Conservation (phyloP, 2,797 vertebrate genomes). For the Coluber constrictor region DNA sequence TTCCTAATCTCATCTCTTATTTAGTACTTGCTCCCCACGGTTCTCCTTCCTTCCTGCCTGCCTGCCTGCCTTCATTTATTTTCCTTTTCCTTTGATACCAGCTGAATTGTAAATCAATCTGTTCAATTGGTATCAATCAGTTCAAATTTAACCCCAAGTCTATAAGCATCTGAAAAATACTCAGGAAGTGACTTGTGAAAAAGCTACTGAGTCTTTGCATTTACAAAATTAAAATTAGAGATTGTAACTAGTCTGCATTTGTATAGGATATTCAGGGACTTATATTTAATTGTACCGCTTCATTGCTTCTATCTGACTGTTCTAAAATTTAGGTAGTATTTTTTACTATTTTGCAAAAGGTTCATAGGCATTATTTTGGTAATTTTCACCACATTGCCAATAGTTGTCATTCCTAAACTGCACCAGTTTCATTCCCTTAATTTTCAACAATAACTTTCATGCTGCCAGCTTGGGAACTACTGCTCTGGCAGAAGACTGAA, state of each 20-base stretch:
- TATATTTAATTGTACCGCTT: not conserved
- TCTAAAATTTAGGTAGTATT: not conserved
- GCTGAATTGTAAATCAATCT: not conserved
- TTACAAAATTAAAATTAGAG: not conserved
- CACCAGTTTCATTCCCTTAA: not conserved
- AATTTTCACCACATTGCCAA: not conserved
- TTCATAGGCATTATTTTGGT: not conserved
- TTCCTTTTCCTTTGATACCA: not conserved
- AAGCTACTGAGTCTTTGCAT: not conserved
- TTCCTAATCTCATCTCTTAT: not conserved
- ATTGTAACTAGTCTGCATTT: not conserved
- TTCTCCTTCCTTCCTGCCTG: not conserved
- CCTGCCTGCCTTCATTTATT: not conserved
- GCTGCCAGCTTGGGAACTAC: not conserved
- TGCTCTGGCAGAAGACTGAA: not conserved
- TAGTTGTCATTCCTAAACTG: not conserved
- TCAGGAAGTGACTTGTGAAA: not conserved
- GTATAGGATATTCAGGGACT: not conserved
- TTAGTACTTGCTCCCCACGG: not conserved
- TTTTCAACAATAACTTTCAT: not conserved
- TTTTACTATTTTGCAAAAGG: not conserved
- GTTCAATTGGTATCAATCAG: not conserved
- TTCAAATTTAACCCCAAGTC: not conserved
- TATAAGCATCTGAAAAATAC: not conserved
- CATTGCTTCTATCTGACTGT: not conserved